A percentile compares a stretch with the other conserved stretches of the same genome.
phyloP scores from a whole-genome alignment of 2,888 invertebrate species.

The Erpobdella octoculata region DNA sequence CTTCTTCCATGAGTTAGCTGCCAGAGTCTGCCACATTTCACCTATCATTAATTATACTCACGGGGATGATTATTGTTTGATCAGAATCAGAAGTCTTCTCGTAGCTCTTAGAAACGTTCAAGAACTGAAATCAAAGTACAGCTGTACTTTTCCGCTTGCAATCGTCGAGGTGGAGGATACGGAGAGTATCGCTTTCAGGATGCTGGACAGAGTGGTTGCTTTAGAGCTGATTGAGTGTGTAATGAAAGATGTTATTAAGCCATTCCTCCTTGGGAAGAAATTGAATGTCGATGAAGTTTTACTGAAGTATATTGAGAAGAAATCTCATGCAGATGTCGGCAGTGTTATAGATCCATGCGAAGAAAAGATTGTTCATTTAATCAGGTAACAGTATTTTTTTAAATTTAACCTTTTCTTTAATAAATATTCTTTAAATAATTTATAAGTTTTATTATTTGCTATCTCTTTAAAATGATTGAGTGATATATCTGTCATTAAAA shows the following conservation, averaged over 20 bases:
- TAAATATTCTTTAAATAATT: neutral
- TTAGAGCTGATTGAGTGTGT: constrained; percentile 44
- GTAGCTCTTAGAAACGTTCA: neutral
- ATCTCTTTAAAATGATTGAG: neutral
- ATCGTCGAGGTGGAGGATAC: constrained; percentile 42
- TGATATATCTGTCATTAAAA: neutral
- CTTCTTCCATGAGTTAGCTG: neutral
- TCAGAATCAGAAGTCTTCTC: neutral
- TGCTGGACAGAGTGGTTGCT: constrained; percentile 48
- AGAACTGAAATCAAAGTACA: constrained; percentile 2
- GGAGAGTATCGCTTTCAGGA: constrained; percentile 46
- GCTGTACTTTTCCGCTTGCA: constrained; percentile 11
- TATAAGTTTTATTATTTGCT: neutral
- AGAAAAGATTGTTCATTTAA: neutral
- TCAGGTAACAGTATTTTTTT: neutral
- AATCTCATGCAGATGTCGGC: neutral
- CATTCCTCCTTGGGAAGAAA: constrained; percentile 46
- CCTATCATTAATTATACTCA: neutral
- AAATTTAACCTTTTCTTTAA: neutral
- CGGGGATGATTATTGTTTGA: neutral
- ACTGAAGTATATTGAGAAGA: constrained; percentile 40
- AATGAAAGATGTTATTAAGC: constrained; percentile 43
- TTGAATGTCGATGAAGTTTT: constrained; percentile 46
- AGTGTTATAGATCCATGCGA: too few relatives aligned
- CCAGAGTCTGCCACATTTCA: neutral